phyloP scores from a whole-genome alignment of 2,888 invertebrate genomes.

The Muschampia plurimacula region DNA sequence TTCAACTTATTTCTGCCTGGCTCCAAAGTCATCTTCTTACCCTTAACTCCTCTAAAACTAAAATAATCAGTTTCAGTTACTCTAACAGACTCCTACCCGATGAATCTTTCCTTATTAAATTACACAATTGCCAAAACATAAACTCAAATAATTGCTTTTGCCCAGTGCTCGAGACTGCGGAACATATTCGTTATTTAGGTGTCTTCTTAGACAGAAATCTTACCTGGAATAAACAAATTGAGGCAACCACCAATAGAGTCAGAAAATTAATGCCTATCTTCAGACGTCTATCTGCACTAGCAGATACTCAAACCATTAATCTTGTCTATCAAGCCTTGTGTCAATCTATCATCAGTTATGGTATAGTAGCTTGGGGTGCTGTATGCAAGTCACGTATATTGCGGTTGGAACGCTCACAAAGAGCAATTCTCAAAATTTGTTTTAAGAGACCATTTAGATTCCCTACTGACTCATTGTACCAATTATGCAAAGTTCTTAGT shows the following conservation, averaged over 20 bases:
- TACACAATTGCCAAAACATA: too few species aligned
- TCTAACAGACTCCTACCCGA: too few species aligned
- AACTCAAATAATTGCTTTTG: too few species aligned
- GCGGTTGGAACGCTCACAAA: neutral
- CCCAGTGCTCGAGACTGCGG: too few species aligned
- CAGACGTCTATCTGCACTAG: neutral
- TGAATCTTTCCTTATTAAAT: too few species aligned
- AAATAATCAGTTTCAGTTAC: too few species aligned
- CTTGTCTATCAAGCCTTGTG: neutral
- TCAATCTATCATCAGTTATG: neutral
- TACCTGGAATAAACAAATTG: neutral
- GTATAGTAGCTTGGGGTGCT: neutral
- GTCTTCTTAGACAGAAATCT: neutral
- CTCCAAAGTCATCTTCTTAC: too few species aligned
- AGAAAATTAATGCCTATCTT: neutral
- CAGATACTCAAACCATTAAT: neutral
- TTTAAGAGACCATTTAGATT: neutral
- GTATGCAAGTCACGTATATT: neutral
- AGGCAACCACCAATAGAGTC: neutral
- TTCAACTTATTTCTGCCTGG: too few species aligned
- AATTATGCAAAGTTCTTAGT: neutral
- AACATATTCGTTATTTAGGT: too few species aligned
- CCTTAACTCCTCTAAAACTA: too few species aligned
- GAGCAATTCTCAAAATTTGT: neutral
- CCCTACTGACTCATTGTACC: neutral